Evolutionary conservation across 2,888 invertebrate genomes (phyloP), one percentile per base, ranked within the genome.

Genomic region (Rhingia campestris): DNA sequence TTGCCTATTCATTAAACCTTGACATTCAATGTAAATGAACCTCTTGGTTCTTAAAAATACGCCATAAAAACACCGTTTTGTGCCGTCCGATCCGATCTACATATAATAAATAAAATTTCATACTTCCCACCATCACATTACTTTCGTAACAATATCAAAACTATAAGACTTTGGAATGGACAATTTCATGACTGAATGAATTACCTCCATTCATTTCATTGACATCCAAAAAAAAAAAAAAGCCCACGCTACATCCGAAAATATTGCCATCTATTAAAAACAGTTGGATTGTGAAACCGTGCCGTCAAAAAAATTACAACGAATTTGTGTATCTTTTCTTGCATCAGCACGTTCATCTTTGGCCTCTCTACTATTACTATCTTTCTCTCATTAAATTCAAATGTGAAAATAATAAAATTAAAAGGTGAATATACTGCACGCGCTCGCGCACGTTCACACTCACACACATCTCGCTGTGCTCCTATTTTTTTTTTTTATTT

Each of bases 331-430:
- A 63, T 41, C 56, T 56, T 39, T 58, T 22, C 45, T 45, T 53
- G 47, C 49, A 82, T 70, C 51, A 3, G 12, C 69, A 53, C 56
- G 64, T 64, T 43, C 70, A 70, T 61, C 72, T 43, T 30, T 72
- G 43, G 53, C 69, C 58, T 49, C 58, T 22, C 22, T 22, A 22
- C 22, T 54, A 10, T 10, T 12, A 49, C 37, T 75, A 61, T 72
- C 72, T 81, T 72, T 49, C 61, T 61, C 66, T 70, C 64, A 81
- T 70, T 81, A 76, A 58, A 81, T 72, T 81, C 49, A 66, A 76
- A 81, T 81, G 75, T 72, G 54, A 76, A 72, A 81, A 76, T 72
- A 76, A 81, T 80, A 67, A 81, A 81, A 81, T 72, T 72, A 72
- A 76, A 72, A 76, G 75, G 77, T 82, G 76, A 82, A 72, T 76